Evolutionary conservation across 64 coral and sea anemone species (phyloP).

Genomic region (Trachythela sp.): DNA sequence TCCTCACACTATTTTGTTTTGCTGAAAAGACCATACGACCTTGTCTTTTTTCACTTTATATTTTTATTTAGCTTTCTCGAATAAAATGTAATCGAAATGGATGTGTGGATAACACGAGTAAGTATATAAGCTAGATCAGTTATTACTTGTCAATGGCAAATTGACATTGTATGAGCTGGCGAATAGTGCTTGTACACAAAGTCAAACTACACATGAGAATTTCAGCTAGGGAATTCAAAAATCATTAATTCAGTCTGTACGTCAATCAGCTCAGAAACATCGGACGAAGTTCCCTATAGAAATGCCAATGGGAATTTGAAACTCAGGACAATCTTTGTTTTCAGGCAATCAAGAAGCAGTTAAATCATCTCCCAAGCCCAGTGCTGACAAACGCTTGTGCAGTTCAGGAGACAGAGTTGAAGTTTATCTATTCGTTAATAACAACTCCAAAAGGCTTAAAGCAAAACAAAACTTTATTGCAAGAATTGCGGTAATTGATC

Average conservation of each 20-base stretch:
- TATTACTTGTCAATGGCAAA: no score
- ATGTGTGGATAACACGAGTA: not conserved
- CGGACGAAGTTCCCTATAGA: no score
- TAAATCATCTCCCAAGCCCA: not conserved
- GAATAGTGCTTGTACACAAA: no score
- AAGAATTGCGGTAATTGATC: not conserved
- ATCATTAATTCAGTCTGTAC: no score
- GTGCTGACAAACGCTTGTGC: not conserved
- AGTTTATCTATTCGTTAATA: not conserved
- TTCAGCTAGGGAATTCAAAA: no score
- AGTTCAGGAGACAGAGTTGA: not conserved
- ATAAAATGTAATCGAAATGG: not conserved
- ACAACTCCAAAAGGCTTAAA: not conserved
- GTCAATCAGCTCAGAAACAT: no score
- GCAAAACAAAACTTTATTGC: not conserved
- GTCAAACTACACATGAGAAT: no score
- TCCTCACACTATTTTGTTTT: no score
- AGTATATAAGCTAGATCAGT: no score
- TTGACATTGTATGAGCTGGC: no score
- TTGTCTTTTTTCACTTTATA: not conserved
- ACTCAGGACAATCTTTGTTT: not conserved
- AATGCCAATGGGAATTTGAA: no score
- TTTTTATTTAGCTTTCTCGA: not conserved
- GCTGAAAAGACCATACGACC: not conserved
- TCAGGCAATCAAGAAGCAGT: not conserved